Evolutionary conservation across 2,888 invertebrate species (phyloP).

Genomic region (Petrophora chlorosata): DNA sequence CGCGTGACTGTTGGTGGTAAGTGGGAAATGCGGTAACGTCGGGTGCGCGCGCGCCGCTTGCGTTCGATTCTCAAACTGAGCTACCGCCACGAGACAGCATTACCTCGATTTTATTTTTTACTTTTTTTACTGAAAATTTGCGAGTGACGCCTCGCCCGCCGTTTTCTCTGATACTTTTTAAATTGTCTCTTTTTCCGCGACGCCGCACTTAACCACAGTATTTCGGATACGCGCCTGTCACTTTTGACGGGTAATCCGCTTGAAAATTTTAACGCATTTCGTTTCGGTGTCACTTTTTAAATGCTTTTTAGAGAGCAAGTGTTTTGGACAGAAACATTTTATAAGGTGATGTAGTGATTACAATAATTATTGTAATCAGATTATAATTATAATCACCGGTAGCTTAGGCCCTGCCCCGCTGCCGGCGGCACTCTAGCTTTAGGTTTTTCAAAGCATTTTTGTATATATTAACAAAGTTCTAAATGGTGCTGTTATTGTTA

Average conservation of each 20-base stretch:
- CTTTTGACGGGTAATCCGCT: conserved; percentile 67
- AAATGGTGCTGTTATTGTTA: too few species aligned
- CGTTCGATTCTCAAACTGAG: conserved; percentile 75
- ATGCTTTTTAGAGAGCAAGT: too few species aligned
- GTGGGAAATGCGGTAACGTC: conserved; percentile 47
- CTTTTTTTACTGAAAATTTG: conserved; percentile 73
- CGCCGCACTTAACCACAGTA: conserved; percentile 45
- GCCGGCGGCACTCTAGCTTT: too few species aligned
- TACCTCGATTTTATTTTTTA: conserved; percentile 62
- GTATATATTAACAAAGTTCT: too few species aligned
- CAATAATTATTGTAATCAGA: too few species aligned
- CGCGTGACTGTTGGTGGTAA: conserved; percentile 48
- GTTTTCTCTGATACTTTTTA: conserved; percentile 53
- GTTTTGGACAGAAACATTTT: too few species aligned
- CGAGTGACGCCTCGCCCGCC: conserved; percentile 62
- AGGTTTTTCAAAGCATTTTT: too few species aligned
- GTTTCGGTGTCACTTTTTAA: too few species aligned
- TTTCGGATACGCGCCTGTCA: conserved; percentile 62
- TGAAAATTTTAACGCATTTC: conserved; percentile 10
- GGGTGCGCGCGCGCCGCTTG: conserved; percentile 71
- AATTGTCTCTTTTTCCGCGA: conserved; percentile 49
- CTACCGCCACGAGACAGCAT: conserved; percentile 64
- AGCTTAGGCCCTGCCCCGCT: too few species aligned
- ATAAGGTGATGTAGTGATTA: too few species aligned
- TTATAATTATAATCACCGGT: too few species aligned